These are phyloP conservation scores for Eurystomus glaucurus DNA, from an alignment of 2,797 vertebrate species.

Conservation along the genomic window DNA sequence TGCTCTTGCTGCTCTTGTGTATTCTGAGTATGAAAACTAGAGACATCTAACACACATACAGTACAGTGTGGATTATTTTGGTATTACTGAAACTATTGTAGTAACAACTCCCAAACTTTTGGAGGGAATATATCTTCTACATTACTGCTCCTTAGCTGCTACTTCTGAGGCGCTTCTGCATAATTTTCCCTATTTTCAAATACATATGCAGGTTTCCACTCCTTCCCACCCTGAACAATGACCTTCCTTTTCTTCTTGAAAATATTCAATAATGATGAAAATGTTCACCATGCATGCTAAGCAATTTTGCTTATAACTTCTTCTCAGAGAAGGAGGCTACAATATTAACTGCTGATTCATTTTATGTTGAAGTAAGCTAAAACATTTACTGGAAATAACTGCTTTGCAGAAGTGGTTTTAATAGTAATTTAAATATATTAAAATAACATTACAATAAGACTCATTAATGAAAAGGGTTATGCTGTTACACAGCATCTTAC, in stretches of 20 bases:
- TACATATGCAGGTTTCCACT: neutral
- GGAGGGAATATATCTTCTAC: neutral
- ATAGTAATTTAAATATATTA: constrained; percentile 24
- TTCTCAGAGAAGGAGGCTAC: neutral
- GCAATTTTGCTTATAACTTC: neutral
- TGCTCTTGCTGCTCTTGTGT: neutral
- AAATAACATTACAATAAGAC: neutral
- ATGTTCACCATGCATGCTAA: neutral
- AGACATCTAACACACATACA: neutral
- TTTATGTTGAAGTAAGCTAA: neutral
- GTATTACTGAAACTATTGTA: neutral
- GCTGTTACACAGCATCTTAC: neutral
- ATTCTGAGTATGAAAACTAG: neutral
- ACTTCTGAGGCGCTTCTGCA: neutral
- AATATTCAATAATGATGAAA: neutral
- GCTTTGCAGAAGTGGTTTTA: constrained; percentile 1
- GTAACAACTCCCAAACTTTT: neutral
- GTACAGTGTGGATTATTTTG: neutral
- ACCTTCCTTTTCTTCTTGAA: neutral
- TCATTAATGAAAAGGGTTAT: neutral
- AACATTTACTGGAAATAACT: neutral
- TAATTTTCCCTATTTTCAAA: neutral
- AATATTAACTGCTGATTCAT: constrained; percentile 1
- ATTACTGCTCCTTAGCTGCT: neutral
- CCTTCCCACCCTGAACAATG: neutral